phyloP scores from a whole-genome alignment of 2,113 vertebrate species.

The Poeciliopsis prolifica region DNA sequence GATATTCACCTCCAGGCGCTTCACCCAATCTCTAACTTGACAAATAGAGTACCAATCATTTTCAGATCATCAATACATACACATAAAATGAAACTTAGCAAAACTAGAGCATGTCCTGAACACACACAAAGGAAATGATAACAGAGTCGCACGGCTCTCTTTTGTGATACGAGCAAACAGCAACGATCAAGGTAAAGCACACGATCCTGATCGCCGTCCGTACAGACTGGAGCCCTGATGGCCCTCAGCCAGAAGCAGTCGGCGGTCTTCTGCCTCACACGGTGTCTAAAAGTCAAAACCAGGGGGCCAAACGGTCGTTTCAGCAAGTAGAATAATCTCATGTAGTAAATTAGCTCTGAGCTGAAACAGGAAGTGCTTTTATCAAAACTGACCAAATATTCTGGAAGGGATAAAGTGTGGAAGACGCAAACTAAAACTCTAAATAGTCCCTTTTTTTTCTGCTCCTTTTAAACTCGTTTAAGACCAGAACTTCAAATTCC shows the following conservation, averaged over 20 bases:
- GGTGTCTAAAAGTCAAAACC: constrained; percentile 21
- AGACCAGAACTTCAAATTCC: constrained; percentile 27
- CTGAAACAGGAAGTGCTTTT: constrained; percentile 34
- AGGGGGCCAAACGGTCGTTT: constrained; percentile 18
- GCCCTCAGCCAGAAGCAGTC: constrained; percentile 30
- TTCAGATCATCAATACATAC: constrained; percentile 19
- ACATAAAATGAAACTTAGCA: background rate
- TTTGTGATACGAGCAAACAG: constrained; percentile 18
- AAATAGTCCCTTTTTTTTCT: constrained; percentile 24
- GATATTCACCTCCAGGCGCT: background rate
- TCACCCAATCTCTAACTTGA: constrained; percentile 1
- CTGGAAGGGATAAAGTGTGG: constrained; percentile 43
- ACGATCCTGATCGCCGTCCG: constrained; percentile 22
- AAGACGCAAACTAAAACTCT: constrained; percentile 49
- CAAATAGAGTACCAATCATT: constrained; percentile 24
- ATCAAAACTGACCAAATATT: constrained; percentile 34
- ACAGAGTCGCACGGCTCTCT: constrained; percentile 30
- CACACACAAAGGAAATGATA: constrained; percentile 15
- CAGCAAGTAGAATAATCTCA: constrained; percentile 23
- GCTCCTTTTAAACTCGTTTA: background rate
- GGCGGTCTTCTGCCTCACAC: constrained; percentile 45
- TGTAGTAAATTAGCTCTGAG: constrained; percentile 24
- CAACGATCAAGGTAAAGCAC: constrained; percentile 5
- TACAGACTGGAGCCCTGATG: constrained; percentile 16
- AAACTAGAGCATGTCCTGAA: constrained; percentile 25